A percentile compares a stretch with the other conserved stretches of the same genome.
Evolutionary conservation across 1,140 invertebrate genomes (phyloP).

Genomic region (Cheumatopsyche charites): DNA sequence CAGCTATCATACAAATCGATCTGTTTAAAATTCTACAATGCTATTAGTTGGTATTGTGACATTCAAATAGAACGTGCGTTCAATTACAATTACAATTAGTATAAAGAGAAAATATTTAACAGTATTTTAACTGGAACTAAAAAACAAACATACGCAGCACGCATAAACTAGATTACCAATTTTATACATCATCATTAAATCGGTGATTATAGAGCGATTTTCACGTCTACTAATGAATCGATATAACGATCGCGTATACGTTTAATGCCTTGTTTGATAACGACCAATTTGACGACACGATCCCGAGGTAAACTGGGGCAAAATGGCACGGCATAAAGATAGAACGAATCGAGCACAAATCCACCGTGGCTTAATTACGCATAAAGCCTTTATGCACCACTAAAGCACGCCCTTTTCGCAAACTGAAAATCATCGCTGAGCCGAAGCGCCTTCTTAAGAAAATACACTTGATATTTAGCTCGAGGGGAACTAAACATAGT

Average conservation of each 20-base stretch:
- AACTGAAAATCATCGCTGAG: background rate
- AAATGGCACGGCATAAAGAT: background rate
- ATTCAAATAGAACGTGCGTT: too few species aligned
- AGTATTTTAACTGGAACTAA: too few species aligned
- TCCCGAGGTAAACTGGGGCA: background rate
- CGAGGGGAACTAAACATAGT: background rate
- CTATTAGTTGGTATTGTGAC: background rate
- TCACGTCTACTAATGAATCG: too few species aligned
- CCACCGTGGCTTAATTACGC: conserved; percentile 3
- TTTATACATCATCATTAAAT: too few species aligned
- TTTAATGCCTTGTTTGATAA: conserved; percentile 1
- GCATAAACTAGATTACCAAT: too few species aligned
- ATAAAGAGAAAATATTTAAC: too few species aligned
- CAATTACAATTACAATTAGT: too few species aligned
- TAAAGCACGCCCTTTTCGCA: background rate
- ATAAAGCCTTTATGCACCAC: conserved; percentile 17
- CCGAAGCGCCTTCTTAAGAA: background rate
- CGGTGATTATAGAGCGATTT: too few species aligned
- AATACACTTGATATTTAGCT: background rate
- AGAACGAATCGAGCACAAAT: background rate
- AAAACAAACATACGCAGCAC: too few species aligned
- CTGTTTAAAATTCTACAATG: conserved; percentile 3
- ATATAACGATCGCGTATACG: too few species aligned
- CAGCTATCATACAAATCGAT: conserved; percentile 22
- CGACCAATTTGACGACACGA: background rate